phyloP scores from a whole-genome alignment of 2,113 vertebrate species.

The Eolophus roseicapilla region DNA sequence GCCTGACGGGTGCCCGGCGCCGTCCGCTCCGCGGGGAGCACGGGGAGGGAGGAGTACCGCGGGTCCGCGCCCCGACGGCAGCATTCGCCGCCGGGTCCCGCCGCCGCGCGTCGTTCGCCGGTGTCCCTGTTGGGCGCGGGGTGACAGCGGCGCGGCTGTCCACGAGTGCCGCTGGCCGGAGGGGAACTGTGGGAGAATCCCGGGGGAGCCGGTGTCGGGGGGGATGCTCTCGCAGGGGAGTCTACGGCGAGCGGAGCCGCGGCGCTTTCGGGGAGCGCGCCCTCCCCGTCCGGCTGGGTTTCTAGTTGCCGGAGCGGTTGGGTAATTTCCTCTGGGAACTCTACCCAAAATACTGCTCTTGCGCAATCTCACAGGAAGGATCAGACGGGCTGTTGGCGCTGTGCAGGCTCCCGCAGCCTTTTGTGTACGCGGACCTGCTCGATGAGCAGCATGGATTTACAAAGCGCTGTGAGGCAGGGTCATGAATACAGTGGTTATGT shows the following conservation, averaged over 20 bases:
- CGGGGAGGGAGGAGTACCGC: background rate
- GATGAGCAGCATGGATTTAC: background rate
- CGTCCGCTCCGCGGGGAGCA: background rate
- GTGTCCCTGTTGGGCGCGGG: background rate
- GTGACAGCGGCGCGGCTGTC: background rate
- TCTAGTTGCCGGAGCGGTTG: background rate
- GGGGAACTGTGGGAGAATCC: constrained; percentile 20
- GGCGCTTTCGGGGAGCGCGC: background rate
- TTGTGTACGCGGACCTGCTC: background rate
- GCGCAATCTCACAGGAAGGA: background rate
- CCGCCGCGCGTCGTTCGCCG: too few relatives aligned
- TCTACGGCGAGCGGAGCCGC: background rate
- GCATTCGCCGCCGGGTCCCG: too few relatives aligned
- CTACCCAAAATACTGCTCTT: background rate
- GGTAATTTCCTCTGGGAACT: constrained; percentile 41
- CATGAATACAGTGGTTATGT: background rate
- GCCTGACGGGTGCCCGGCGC: background rate
- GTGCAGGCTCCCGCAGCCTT: background rate
- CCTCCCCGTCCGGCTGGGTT: background rate
- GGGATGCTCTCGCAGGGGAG: background rate
- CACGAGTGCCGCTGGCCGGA: background rate
- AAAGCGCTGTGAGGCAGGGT: background rate
- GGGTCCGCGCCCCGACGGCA: background rate
- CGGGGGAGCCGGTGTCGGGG: background rate
- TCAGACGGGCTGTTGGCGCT: background rate